These are phyloP conservation scores for Phyllostomus discolor DNA, from an alignment of 2,113 vertebrate genomes.

Conservation along the genomic window DNA sequence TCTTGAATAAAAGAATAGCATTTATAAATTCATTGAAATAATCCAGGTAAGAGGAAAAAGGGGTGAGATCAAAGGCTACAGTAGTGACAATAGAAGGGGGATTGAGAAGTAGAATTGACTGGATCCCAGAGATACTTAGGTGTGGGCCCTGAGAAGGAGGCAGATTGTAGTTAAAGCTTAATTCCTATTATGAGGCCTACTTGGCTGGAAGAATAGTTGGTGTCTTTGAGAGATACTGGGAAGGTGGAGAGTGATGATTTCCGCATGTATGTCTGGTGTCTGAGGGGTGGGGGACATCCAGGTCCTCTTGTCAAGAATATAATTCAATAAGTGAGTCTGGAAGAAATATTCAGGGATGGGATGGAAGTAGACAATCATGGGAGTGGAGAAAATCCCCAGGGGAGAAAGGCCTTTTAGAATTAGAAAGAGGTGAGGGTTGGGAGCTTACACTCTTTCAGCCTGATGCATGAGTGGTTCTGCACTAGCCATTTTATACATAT, in stretches of 20 bases:
- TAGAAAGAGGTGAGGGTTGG: background rate
- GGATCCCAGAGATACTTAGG: background rate
- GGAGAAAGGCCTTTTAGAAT: background rate
- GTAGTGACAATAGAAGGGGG: background rate
- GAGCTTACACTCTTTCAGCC: background rate
- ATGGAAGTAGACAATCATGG: background rate
- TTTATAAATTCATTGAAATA: background rate
- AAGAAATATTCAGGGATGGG: background rate
- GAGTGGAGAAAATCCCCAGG: background rate
- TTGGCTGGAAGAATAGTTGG: background rate
- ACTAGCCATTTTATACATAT: background rate
- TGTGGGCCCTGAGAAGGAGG: background rate
- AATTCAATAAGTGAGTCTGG: background rate
- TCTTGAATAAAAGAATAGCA: background rate
- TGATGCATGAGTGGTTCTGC: fast-evolving
- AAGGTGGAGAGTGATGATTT: background rate
- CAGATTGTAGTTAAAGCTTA: background rate
- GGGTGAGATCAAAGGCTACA: background rate
- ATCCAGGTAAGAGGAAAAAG: background rate
- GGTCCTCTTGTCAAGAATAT: background rate
- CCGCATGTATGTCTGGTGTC: background rate
- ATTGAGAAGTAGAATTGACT: background rate
- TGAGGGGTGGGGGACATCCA: background rate
- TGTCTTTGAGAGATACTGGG: background rate
- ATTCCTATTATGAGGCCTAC: background rate